Evolutionary conservation across 1,140 invertebrate species (phyloP).

Genomic region (Ceratosolen fusciceps): DNA sequence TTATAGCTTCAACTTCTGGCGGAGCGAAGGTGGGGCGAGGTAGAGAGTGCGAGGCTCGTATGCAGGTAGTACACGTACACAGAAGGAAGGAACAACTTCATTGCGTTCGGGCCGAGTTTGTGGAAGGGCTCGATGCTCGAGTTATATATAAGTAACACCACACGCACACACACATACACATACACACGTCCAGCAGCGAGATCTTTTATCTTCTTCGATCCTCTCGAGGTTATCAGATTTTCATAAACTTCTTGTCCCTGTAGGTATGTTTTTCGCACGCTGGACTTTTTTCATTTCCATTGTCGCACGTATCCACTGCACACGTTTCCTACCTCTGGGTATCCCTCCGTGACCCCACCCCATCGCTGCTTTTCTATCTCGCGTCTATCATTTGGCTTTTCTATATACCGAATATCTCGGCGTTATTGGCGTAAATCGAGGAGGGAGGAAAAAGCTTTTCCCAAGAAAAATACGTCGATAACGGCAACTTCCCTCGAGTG

Average conservation of each 20-base stretch:
- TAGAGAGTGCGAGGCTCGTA: too few species aligned
- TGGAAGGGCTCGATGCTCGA: background rate
- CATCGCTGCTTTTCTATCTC: background rate
- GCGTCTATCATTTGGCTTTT: constrained; percentile 12
- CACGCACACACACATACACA: too few species aligned
- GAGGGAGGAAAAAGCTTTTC: constrained; percentile 15
- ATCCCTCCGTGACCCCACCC: background rate
- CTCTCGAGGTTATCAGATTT: constrained; percentile 44
- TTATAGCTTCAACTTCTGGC: background rate
- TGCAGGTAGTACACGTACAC: background rate
- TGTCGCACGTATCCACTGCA: constrained; percentile 8
- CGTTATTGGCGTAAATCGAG: background rate
- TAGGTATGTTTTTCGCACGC: background rate
- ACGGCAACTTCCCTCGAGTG: too few species aligned
- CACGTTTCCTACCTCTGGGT: background rate
- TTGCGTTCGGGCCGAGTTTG: background rate
- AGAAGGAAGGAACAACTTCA: background rate
- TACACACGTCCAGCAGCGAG: background rate
- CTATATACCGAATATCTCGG: constrained; percentile 2
- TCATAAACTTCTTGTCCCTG: constrained; percentile 13
- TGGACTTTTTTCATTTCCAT: constrained; percentile 9
- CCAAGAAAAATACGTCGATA: constrained; percentile 28
- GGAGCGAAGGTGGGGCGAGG: background rate
- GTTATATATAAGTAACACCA: too few species aligned
- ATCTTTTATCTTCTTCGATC: constrained; percentile 35